These are phyloP conservation scores for Hyperopisus bebe DNA, from an alignment of 2,113 vertebrate genomes.

Conservation along the genomic window DNA sequence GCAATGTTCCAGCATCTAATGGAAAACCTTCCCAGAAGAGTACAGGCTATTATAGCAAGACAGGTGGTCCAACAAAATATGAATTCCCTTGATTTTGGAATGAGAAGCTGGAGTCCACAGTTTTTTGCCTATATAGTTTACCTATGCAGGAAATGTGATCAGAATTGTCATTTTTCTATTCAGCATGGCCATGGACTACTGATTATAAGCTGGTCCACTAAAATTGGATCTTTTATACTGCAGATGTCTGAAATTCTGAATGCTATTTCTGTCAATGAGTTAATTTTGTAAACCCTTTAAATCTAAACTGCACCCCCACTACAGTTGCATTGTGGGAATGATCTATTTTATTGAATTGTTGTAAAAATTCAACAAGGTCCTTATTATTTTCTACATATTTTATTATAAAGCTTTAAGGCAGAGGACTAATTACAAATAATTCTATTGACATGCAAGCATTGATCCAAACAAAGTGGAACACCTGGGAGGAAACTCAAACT, in stretches of 20 bases:
- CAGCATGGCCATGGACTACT: neutral
- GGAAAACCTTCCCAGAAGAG: neutral
- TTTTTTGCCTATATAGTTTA: neutral
- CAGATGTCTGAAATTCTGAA: neutral
- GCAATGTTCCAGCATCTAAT: neutral
- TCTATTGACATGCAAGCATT: conserved; percentile 75
- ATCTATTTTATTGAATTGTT: neutral
- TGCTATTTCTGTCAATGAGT: neutral
- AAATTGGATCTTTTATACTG: neutral
- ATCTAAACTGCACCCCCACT: neutral
- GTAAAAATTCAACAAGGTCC: neutral
- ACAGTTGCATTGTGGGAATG: neutral
- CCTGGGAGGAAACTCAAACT: conserved; percentile 61
- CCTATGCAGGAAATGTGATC: neutral
- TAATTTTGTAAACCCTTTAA: neutral
- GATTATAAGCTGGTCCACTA: neutral
- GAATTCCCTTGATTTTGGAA: neutral
- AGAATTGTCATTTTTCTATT: neutral
- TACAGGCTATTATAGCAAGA: neutral
- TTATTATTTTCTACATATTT: conserved; percentile 55
- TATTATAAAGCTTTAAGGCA: conserved; percentile 91
- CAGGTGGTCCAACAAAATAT: neutral
- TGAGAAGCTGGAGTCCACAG: neutral
- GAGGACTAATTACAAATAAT: conserved; percentile 96
- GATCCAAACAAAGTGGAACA: conserved; percentile 65